Base-by-base conservation (phyloP, 2,888 invertebrate genomes). In the Agrotis exclamationis region DNA sequence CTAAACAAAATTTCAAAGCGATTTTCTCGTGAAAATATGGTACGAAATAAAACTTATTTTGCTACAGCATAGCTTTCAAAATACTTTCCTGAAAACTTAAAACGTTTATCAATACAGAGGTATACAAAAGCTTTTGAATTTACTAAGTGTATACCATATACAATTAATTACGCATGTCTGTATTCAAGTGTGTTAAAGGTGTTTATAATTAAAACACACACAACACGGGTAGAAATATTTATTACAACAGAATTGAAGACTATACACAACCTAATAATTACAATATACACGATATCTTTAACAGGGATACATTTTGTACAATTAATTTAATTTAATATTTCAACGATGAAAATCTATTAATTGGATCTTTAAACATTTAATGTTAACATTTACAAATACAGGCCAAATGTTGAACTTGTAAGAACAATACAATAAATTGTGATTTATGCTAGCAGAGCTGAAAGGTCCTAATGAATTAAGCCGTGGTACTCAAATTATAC, bases 231-330 rank as follows among this genome's bases (percentile, higher is more conserved):
- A 91, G 90, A 92, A 92, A 92, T 91, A 88, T 89, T 90, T 91
- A 91, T 88, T 91, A 92, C 91, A 92, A 91, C 93, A 91, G 91
- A 93, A 89, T 90, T 82, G 85, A 90, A 92, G 90, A 88, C 90
- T 91, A 88, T 89, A 88, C 88, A 90, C 85, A 89, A 89, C 86
- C 87, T 90, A 89, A 86, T 84, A 83, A 78, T 84, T 86, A 85
- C 73, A 80, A 82, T 87, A 83, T 88, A 85, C 85, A 88, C 84
- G 83, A 84, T 85, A 87, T 73, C 58, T 79, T 82, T 81, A 90
- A 89, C 88, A 87, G 81, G 83, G 79, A 87, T 90, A 88, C 84
- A 87, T 86, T 86, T 85, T 90, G 85, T 88, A 89, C 87, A 89
- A 66, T 79, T 69, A 84, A 74, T 65, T 63, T 53, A 56, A 56